phyloP scores from a whole-genome alignment of 2,113 vertebrate species.

The Mus spicilegus region DNA sequence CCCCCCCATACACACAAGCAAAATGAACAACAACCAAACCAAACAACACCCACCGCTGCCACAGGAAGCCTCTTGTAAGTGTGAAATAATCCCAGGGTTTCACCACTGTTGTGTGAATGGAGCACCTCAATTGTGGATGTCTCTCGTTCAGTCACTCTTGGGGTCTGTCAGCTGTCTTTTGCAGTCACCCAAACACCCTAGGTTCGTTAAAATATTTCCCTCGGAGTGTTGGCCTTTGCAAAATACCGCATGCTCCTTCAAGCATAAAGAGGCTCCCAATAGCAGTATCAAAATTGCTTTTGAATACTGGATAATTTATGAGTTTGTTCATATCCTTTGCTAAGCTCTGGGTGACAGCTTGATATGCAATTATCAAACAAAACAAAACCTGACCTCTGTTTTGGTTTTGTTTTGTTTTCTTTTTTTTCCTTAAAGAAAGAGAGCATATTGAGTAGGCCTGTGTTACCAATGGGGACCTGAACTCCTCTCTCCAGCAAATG shows the following conservation, averaged over 20 bases:
- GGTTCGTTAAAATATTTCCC: slow-evolving; percentile 20
- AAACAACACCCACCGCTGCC: background rate
- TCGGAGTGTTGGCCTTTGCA: slow-evolving; percentile 52
- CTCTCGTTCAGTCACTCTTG: background rate
- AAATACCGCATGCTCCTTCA: slow-evolving; percentile 72
- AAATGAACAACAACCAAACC: background rate
- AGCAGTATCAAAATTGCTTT: slow-evolving; percentile 55
- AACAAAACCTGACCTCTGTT: slow-evolving; percentile 48
- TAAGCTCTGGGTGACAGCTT: slow-evolving; percentile 63
- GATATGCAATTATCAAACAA: slow-evolving; percentile 62
- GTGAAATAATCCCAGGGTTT: background rate
- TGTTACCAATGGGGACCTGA: background rate
- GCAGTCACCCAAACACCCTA: background rate
- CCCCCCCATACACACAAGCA: background rate
- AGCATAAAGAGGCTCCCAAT: slow-evolving; percentile 71
- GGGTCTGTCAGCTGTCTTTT: slow-evolving; percentile 7
- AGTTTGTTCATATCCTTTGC: slow-evolving; percentile 60
- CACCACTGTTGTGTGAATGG: background rate
- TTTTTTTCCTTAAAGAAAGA: background rate
- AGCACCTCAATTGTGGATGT: background rate
- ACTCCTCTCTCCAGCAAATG: background rate
- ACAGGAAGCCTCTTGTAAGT: background rate
- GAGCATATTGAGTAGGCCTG: accelerated
- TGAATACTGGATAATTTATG: slow-evolving; percentile 49
- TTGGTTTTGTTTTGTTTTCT: background rate